Base-by-base conservation (phyloP, 2,888 invertebrate genomes). In the Hemithea aestivaria region DNA sequence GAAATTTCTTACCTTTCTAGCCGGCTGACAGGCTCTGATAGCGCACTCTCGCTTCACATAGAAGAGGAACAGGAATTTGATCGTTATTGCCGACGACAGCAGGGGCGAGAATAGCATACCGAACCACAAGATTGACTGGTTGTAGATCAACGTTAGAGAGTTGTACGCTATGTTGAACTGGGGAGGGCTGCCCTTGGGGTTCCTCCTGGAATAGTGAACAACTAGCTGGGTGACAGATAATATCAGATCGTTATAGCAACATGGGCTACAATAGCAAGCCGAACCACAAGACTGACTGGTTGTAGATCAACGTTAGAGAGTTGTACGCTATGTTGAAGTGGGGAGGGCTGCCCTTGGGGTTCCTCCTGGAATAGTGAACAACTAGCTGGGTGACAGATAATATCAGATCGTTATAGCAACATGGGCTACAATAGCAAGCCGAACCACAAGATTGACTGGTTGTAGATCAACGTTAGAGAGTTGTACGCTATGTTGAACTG, bases 111-210 rank as follows among this genome's bases (percentile, higher is more conserved):
- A 94, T 58, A 92, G 89, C 55, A 92, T 81, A 4, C 93, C 94
- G 45, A 93, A 81, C 94, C 94, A 95, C 45, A 94, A 88, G 30
- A 94, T 76, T 0, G 91, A 91, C 71, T 95, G 95, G 70, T 93
- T 94, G 85, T 94, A 95, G 47, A 95, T 91, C 25, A 95, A 82
- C 34, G 93, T 91, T 30, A 95, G 83, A 0, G 94, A 94, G 69
- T 93, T 92, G 60, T 91, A 89, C 0, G 94, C 92, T 35, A 95
- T 91, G 70, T 94, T 90, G 76, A 95, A 95, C 71, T 93, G 91
- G 0, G 93, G 90, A 1, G 87, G 71, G 1, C 48, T 37, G 2
- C 51, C 44, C 0, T 43, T 44, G 0, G 63, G 62, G 38, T 66
- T 53, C 21, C 64, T 53, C 48, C 83, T 81, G 57, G 2, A 46